Conservation (phyloP, 2,113 vertebrate species). For the Engystomops pustulosus region DNA sequence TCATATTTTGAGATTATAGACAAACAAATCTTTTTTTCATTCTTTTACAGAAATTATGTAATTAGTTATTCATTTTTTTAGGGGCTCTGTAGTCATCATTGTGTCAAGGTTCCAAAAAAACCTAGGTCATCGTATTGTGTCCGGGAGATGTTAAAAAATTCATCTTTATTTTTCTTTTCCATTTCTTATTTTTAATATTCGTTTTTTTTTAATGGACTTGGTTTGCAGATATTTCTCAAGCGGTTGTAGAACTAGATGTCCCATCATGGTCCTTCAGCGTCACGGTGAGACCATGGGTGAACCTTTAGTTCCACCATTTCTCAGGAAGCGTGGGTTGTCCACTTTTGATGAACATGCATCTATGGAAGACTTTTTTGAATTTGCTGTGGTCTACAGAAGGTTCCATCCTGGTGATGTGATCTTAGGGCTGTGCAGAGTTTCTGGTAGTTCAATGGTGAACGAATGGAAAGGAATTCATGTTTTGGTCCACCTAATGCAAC, state of each 20-base stretch:
- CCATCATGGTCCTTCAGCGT: neutral
- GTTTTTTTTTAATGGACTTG: neutral
- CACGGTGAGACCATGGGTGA: neutral
- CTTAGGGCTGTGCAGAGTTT: neutral
- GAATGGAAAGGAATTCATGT: neutral
- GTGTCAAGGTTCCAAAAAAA: neutral
- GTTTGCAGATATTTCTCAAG: neutral
- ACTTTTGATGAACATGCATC: neutral
- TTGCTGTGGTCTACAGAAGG: neutral
- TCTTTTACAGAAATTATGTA: conserved; percentile 1
- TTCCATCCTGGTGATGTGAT: neutral
- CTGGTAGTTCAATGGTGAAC: neutral
- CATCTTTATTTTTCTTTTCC: neutral
- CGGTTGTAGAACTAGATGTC: conserved; percentile 7
- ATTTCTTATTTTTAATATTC: neutral
- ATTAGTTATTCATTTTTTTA: conserved; percentile 2
- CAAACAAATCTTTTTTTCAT: neutral
- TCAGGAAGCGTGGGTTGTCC: neutral
- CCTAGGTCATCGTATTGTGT: neutral
- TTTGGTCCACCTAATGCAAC: conserved; percentile 4
- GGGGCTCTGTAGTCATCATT: neutral
- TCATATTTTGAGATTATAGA: neutral
- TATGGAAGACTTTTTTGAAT: neutral
- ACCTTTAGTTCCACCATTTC: conserved; percentile 20
- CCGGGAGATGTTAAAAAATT: neutral